Conservation (phyloP, 1,140 invertebrate species). For the Schlechtendalia chinensis region DNA sequence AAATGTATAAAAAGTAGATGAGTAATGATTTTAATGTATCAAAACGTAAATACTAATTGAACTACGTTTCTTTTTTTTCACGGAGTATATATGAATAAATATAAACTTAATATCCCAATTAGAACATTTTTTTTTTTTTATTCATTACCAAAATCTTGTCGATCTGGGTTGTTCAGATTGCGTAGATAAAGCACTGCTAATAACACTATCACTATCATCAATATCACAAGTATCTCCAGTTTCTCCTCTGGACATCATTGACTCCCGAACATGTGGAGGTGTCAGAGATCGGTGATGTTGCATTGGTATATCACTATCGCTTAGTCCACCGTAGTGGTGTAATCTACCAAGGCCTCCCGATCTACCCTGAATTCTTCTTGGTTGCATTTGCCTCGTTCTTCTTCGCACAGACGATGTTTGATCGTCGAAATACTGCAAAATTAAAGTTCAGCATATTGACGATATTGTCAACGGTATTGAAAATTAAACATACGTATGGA, state of each 20-base stretch:
- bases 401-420: constrained; percentile 70
- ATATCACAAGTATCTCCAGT: constrained; percentile 73
- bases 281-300: constrained; percentile 58
- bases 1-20: constrained; percentile 21
- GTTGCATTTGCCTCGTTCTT: constrained; percentile 65
- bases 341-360: constrained; percentile 67
- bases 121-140: neutral
- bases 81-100: no score
- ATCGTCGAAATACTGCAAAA: constrained; percentile 78
- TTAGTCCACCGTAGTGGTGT: constrained; percentile 74
- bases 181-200: constrained; percentile 87
- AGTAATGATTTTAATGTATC: neutral
- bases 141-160: constrained; percentile 58
- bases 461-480: neutral
- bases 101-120: neutral
- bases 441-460: neutral
- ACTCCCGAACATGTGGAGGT: constrained; percentile 52
- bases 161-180: constrained; percentile 82
- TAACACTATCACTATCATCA: constrained; percentile 81
- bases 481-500: constrained; percentile 52
- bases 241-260: constrained; percentile 60
- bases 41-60: neutral
- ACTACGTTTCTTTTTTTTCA: neutral
- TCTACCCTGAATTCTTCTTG: constrained; percentile 52
- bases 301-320: constrained; percentile 75